phyloP scores from a whole-genome alignment of 2,797 vertebrate genomes.

The Enoplosus armatus region DNA sequence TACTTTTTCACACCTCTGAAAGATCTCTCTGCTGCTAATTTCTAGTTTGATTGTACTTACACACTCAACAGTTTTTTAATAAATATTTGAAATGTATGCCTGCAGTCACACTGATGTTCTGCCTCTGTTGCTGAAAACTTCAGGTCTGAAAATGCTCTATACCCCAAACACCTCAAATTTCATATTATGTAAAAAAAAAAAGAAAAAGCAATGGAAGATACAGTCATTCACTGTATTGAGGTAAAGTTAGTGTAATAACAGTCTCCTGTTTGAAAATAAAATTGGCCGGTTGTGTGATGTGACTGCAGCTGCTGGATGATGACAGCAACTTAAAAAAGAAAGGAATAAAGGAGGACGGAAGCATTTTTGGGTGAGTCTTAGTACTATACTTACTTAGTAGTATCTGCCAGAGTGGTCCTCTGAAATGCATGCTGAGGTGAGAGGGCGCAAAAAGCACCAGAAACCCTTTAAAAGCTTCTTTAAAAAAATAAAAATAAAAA shows the following conservation, averaged over 20 bases:
- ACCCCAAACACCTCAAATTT: not conserved
- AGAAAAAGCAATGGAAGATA: not conserved
- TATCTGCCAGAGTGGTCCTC: constrained; percentile 16
- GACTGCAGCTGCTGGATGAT: constrained; percentile 9
- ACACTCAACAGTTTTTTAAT: not conserved
- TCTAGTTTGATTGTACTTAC: not conserved
- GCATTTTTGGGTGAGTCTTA: constrained; percentile 13
- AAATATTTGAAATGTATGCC: not conserved
- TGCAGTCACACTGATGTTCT: not conserved
- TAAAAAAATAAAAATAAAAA: too few relatives aligned
- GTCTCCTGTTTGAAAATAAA: not conserved
- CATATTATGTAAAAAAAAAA: not conserved
- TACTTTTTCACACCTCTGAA: not conserved
- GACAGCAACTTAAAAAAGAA: constrained; percentile 1
- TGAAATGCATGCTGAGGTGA: constrained; percentile 44
- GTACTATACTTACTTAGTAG: not conserved
- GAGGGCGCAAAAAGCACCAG: constrained; percentile 34
- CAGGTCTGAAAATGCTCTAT: not conserved
- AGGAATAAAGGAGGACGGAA: constrained; percentile 20
- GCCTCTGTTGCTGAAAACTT: not conserved
- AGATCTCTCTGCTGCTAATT: constrained; percentile 7
- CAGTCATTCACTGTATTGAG: not conserved
- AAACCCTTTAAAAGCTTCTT: constrained; percentile 26
- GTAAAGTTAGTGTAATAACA: not conserved
- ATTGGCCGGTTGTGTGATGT: not conserved